Evolutionary conservation across 2,888 invertebrate genomes (phyloP), one percentile per base, ranked within the genome.

Genomic region (Orchesellides sinensis): DNA sequence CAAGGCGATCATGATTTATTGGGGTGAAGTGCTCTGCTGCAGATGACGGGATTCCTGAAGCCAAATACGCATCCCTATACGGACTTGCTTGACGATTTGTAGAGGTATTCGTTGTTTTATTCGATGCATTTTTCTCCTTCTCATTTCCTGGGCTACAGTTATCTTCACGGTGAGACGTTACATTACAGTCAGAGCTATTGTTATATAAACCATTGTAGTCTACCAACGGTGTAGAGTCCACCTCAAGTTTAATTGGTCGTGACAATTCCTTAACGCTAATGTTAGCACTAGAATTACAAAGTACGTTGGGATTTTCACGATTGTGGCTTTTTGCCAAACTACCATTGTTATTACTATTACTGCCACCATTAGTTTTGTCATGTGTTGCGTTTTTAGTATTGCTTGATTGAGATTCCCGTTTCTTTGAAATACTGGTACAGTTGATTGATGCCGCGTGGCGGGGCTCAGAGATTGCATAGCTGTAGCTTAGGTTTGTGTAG

Each of bases 401-500:
- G 69, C 63, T 65, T 19, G 45, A 25, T 32, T 72, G 72, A 80
- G 72, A 72, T 66, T 80, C 80, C 12, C 52, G 77, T 32, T 77
- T 79, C 45, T 77, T 77, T 25, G 25, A 66, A 66, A 65, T 72
- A 54, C 25, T 65, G 21, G 10, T n/a, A n/a, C n/a, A n/a, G n/a
- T n/a, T 70, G 29, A 19, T 69, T n/a, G 21, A 61, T 66, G 61
- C 61, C 29, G 21, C 56, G 52, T 52, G 52, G 12, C 27, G 56
- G 14, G 65, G 45, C 29, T 17, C 54, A 45, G 80, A 73, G 6
- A 21, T 5, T 10, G 74, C 74, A 32, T 69, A 81, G 40, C 81
- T 81, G 69, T 68, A 81, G 47, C 68, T 81, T 0, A 81, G 68
- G 45, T 81, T 81, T 25, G 81, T 81, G 45, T 81, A 81, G 32